Evolutionary conservation across 2,113 vertebrate genomes (phyloP).

Genomic region (Myotis yumanensis): DNA sequence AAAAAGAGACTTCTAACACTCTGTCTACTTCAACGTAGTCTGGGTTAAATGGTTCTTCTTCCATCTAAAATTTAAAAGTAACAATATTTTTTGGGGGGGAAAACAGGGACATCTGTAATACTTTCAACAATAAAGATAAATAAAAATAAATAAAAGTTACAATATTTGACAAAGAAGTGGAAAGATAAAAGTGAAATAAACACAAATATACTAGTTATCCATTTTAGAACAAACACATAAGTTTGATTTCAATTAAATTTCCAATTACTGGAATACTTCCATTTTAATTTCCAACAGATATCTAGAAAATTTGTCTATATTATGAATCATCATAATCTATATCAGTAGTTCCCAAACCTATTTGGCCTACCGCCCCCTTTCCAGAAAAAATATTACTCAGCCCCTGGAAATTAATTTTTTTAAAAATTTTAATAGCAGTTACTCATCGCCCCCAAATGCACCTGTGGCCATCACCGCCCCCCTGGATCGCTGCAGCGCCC

Average conservation of each 20-base stretch:
- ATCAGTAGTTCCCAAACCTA: no score
- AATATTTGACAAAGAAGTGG: neutral
- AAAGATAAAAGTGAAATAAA: constrained; percentile 20
- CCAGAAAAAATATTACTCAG: no score
- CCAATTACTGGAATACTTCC: neutral
- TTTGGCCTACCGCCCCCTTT: no score
- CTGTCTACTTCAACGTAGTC: constrained; percentile 98
- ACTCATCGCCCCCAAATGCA: no score
- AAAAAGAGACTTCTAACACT: constrained; percentile 97
- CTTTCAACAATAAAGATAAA: no score
- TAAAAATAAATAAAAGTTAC: constrained; percentile 49
- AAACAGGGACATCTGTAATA: no score
- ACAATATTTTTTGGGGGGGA: neutral
- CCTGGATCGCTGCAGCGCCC: no score
- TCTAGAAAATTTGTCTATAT: neutral
- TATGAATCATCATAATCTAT: neutral
- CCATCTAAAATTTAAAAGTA: constrained; percentile 89
- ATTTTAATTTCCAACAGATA: constrained; percentile 36
- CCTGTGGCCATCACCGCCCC: no score
- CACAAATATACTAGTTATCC: neutral
- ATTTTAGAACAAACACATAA: neutral
- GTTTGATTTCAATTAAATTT: constrained; percentile 44
- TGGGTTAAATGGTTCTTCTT: constrained; percentile 98
- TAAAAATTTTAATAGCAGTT: no score
- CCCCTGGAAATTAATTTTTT: no score